These are phyloP conservation scores for Perccottus glenii DNA, from an alignment of 2,113 vertebrate species.

Conservation along the genomic window DNA sequence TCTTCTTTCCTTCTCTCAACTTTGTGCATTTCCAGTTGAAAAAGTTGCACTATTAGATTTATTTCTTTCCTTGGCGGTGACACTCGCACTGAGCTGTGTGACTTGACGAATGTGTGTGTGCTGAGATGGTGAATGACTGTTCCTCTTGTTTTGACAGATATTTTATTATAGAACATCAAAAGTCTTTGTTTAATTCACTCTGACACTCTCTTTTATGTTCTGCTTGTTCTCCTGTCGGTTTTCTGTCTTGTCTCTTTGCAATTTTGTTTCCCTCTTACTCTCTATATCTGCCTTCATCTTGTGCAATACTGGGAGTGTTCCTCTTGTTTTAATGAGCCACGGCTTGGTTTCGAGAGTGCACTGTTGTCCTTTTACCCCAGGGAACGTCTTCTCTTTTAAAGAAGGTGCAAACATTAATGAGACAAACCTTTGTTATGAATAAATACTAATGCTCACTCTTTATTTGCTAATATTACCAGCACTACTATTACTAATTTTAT, in stretches of 20 bases:
- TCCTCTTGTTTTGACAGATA: slow-evolving; percentile 43
- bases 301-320: background rate
- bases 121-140: slow-evolving; percentile 6
- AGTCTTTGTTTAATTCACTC: slow-evolving; percentile 32
- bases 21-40: slow-evolving; percentile 18
- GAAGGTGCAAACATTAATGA: slow-evolving; percentile 54
- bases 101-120: slow-evolving; percentile 15
- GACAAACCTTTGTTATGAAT: slow-evolving; percentile 42
- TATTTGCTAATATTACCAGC: slow-evolving; percentile 19
- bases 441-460: slow-evolving; percentile 37
- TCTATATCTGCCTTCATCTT: slow-evolving; percentile 4
- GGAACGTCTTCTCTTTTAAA: slow-evolving; percentile 13
- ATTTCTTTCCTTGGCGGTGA: background rate
- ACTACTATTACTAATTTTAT: slow-evolving; percentile 29
- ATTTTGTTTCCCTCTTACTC: slow-evolving; percentile 10
- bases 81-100: slow-evolving; percentile 25
- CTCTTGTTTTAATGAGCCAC: background rate
- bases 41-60: slow-evolving; percentile 15
- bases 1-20: slow-evolving; percentile 5
- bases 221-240: slow-evolving; percentile 34
- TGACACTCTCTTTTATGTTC: slow-evolving; percentile 23
- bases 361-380: background rate
- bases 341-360: background rate
- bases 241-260: slow-evolving; percentile 35
- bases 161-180: slow-evolving; percentile 48